Base-by-base conservation (phyloP, 2,113 vertebrate genomes). In the Craseonycteris thonglongyai region DNA sequence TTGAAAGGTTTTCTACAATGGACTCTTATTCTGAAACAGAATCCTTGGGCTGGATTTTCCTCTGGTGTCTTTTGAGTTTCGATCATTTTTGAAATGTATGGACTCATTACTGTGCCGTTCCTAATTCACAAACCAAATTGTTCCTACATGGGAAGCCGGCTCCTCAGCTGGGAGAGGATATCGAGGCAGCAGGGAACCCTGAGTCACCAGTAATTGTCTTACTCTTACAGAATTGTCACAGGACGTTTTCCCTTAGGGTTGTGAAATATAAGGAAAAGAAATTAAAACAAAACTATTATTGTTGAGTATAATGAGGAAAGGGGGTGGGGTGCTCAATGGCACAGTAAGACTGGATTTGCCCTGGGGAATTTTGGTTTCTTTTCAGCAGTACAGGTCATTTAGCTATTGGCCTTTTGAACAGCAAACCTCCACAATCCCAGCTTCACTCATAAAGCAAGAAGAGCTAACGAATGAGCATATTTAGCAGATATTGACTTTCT, bases 181-280 rank as follows among this genome's bases (percentile, higher is more conserved):
- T 66, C 63, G 83, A 97, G 81, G 68, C 95, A 95, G 84, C 40
- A 42, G 87, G 95, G 90, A 89, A 90, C 54, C 69, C 90, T 49
- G 95, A 90, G 96, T 94, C 93, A 95, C 96, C 94, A 93, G 78
- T 82, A 94, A 96, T 96, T 95, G 90, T 91, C 90, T 96, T 69
- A 95, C 85, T 88, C 22, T 96, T 96, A 94, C 76, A 96, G 90
- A 97, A 92, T 95, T 86, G 72, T 92, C 90, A 89, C 94, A 93
- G 72, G 81, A 97, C 91, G 65, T 83, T 97, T 97, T 95, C 95
- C 95, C 88, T 95, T 59, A 86, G 79, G 97, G 93, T 95, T 92
- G 81, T 49, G 89, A 96, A 96, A 86, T 85, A 95, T 76, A 90
- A 66, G 47, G 84, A 74, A 95, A 96, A 95, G 93, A 96, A 96